These are phyloP conservation scores for Falco cherrug DNA, from an alignment of 2,797 vertebrate species.

Conservation along the genomic window DNA sequence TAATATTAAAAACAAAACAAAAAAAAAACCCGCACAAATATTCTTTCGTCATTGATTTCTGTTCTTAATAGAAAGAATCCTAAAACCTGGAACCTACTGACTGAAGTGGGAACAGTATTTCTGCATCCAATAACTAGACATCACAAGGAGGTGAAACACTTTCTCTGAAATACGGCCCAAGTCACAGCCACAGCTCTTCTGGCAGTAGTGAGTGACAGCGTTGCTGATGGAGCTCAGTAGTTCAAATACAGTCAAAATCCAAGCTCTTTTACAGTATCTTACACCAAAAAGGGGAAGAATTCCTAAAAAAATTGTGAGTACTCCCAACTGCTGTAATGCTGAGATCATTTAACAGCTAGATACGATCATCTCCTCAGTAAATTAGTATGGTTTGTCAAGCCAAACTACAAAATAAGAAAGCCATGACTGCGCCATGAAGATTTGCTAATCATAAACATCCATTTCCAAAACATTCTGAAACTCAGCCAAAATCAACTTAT, in stretches of 20 bases:
- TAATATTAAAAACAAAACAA: not conserved
- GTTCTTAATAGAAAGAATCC: not conserved
- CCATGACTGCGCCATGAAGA: not conserved
- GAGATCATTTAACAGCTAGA: constrained; percentile 16
- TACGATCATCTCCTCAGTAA: not conserved
- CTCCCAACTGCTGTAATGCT: not conserved
- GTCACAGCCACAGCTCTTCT: not conserved
- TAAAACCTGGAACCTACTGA: not conserved
- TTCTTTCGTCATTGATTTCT: not conserved
- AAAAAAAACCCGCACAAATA: not conserved
- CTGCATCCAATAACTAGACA: not conserved
- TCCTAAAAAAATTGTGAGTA: not conserved
- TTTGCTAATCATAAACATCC: not conserved
- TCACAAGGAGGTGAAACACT: not conserved
- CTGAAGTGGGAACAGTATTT: not conserved
- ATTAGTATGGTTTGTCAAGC: constrained; percentile 1
- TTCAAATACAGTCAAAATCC: constrained; percentile 51
- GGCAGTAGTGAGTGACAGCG: not conserved
- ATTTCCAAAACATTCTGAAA: not conserved
- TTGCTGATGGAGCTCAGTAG: not conserved
- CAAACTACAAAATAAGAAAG: constrained; percentile 25
- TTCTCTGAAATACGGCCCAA: not conserved
- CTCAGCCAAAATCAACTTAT: not conserved
- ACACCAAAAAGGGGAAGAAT: not conserved
- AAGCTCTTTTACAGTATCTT: not conserved